Evolutionary conservation across 2,797 vertebrate genomes (phyloP), one percentile per base, ranked within the genome.

Genomic region (Eptatretus atami): DNA sequence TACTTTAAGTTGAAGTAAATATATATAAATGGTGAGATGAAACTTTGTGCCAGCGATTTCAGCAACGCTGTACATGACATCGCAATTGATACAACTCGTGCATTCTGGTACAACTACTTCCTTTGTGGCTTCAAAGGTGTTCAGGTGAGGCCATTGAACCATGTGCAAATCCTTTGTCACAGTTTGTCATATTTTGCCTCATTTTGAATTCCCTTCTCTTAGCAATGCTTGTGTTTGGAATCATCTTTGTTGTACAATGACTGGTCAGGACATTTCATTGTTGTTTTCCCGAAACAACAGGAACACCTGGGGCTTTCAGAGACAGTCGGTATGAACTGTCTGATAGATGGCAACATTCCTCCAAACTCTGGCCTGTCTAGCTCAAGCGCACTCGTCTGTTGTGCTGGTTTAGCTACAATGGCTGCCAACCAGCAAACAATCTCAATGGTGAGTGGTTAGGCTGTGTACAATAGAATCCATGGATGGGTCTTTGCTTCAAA

Each of bases 91-190:
- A 77, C 76, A 74, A 76, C 77, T 11, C 80, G 88, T 71, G 85
- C 84, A 71, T 74, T 79, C 4, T 98, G 90, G 92, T 70, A 83
- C 73, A 84, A 84, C 75, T 98, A 96, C 72, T 95, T 96, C 73
- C 77, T 95, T n/a, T 96, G 92, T 76, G 90, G 90, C 66, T 76
- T 86, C 65, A 93, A 86, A 76, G 92, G 90, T 68, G 80, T 95
- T 70, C 80, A 93, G 92, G 92, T 96, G 75, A 77, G 71, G 19
- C 24, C 63, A 66, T 69, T 63, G 69, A 63, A 71, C 64, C 15
- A 68, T 65, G 64, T 67, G 69, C 66, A 63, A 66, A 70, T 72
- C 72, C 64, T 67, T 71, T 69, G 66, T 61, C 67, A 63, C 31
- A 65, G 63, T 25, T 52, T 65, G 66, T 53, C 11, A 66, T 68